These are phyloP conservation scores for Acanthiza pusilla DNA, from an alignment of 2,797 vertebrate species.

Conservation along the genomic window DNA sequence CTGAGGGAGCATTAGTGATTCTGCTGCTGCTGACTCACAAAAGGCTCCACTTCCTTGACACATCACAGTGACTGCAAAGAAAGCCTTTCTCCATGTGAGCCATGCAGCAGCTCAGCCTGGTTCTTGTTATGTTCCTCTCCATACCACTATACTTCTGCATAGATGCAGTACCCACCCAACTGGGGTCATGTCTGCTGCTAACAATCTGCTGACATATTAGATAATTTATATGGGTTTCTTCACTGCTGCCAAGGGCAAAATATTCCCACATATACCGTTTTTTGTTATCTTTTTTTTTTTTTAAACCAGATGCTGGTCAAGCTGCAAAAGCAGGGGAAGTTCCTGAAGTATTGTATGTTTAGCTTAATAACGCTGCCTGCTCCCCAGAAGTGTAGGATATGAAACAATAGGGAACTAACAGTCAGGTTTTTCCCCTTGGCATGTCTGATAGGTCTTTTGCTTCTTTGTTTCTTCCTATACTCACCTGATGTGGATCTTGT, in stretches of 20 bases:
- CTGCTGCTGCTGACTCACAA: conserved; percentile 13
- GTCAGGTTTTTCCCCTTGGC: not conserved
- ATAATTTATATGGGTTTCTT: conserved; percentile 44
- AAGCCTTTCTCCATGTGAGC: conserved; percentile 14
- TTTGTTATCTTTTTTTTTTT: not conserved
- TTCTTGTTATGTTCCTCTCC: conserved; percentile 36
- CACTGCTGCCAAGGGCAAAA: conserved; percentile 39
- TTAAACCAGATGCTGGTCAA: not conserved
- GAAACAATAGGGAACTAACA: not conserved
- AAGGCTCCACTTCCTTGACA: conserved; percentile 50
- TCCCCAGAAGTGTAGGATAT: not conserved
- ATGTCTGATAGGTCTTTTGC: not conserved
- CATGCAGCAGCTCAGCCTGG: conserved; percentile 16
- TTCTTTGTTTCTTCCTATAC: not conserved
- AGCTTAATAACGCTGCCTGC: not conserved
- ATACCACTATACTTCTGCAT: not conserved
- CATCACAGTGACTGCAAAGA: conserved; percentile 15
- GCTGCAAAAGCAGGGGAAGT: not conserved
- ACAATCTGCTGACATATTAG: conserved; percentile 47
- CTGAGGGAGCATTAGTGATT: not conserved
- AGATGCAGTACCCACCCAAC: conserved; percentile 25
- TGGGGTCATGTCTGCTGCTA: conserved; percentile 42
- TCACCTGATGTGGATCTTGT: accelerated
- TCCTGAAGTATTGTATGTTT: not conserved
- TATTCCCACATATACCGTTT: not conserved